phyloP scores from a whole-genome alignment of 2,113 vertebrate species.

The Dolichotis patagonum region DNA sequence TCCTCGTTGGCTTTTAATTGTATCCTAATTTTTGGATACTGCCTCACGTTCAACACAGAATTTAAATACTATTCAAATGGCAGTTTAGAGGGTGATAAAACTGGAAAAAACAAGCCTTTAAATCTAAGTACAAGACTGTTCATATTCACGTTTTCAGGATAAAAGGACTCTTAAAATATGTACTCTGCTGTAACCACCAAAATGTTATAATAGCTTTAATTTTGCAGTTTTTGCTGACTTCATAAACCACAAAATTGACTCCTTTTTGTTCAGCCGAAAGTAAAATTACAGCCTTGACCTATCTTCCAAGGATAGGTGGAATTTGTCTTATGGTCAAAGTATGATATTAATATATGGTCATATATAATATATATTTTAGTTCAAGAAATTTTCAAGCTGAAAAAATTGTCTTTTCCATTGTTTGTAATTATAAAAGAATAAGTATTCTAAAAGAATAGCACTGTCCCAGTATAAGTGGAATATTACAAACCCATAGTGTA shows the following conservation, averaged over 20 bases:
- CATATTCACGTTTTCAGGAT: slow-evolving; percentile 32
- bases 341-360: slow-evolving; percentile 15
- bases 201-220: slow-evolving; percentile 65
- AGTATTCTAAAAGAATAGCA: slow-evolving; percentile 8
- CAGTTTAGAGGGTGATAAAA: slow-evolving; percentile 29
- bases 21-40: slow-evolving; percentile 32
- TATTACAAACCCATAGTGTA: neutral
- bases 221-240: slow-evolving; percentile 71
- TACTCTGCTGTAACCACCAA: slow-evolving; percentile 1
- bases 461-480: neutral
- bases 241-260: slow-evolving; percentile 67
- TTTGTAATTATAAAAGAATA: slow-evolving; percentile 51
- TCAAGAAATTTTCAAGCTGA: slow-evolving; percentile 41
- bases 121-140: neutral
- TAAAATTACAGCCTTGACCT: slow-evolving; percentile 73
- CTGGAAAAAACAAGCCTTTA: slow-evolving; percentile 49
- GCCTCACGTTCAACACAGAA: slow-evolving; percentile 45
- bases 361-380: neutral
- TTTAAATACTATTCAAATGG: slow-evolving; percentile 53
- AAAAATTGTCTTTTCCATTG: neutral
- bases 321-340: slow-evolving; percentile 66
- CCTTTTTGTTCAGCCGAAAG: slow-evolving; percentile 71
- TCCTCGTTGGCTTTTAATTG: neutral
- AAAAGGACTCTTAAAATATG: slow-evolving; percentile 59
- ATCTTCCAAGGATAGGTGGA: slow-evolving; percentile 46